phyloP scores from a whole-genome alignment of 1,140 invertebrate genomes.

The Leptinotarsa texana region DNA sequence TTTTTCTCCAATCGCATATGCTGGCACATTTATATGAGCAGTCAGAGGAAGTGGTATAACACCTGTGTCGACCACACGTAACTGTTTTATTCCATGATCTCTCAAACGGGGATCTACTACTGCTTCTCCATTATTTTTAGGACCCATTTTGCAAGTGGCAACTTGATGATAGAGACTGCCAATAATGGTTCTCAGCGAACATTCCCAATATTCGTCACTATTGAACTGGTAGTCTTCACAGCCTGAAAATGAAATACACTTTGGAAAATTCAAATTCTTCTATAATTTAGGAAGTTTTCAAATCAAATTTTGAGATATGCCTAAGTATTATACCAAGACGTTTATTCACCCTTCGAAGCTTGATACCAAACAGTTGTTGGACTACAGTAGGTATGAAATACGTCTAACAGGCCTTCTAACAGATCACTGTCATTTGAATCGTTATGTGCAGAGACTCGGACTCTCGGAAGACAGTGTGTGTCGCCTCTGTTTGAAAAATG shows the following conservation, averaged over 20 bases:
- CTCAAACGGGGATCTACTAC: constrained; percentile 75
- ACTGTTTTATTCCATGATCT: constrained; percentile 68
- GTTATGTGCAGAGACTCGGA: too few species aligned
- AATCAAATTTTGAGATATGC: too few species aligned
- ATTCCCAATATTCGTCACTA: constrained; percentile 72
- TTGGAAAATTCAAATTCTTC: neutral
- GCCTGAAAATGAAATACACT: constrained; percentile 38
- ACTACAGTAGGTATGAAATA: too few species aligned
- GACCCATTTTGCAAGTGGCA: constrained; percentile 79
- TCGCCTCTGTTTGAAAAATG: too few species aligned
- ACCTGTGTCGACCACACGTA: constrained; percentile 77
- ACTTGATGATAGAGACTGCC: constrained; percentile 71
- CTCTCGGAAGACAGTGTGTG: too few species aligned
- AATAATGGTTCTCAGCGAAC: constrained; percentile 68
- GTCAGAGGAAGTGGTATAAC: constrained; percentile 72
- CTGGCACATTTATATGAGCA: constrained; percentile 59
- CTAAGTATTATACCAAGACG: too few species aligned
- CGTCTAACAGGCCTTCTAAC: too few species aligned
- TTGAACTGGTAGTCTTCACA: constrained; percentile 55
- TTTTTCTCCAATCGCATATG: constrained; percentile 65
- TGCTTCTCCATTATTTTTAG: constrained; percentile 63
- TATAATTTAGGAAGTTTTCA: too few species aligned
- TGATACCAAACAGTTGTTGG: too few species aligned
- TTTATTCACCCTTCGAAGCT: too few species aligned
- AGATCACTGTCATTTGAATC: too few species aligned